A percentile compares a stretch with the other conserved stretches of the same genome.
These are phyloP conservation scores for Agriopis marginaria DNA, from an alignment of 2,888 invertebrate species.

Conservation along the genomic window DNA sequence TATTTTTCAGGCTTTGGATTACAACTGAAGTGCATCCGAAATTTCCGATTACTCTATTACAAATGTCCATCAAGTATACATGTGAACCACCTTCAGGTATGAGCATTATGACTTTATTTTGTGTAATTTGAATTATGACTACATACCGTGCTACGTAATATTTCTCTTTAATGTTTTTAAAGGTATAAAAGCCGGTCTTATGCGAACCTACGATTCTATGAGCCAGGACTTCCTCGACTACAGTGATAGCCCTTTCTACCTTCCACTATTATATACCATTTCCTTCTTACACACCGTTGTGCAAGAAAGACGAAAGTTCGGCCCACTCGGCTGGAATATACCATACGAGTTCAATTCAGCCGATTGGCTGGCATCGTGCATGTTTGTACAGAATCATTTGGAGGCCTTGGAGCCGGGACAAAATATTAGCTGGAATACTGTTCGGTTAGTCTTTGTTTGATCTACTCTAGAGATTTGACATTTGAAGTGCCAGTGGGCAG, in stretches of 20 bases:
- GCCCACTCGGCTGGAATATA: constrained; percentile 96
- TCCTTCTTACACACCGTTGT: constrained; percentile 96
- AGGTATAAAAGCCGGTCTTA: constrained; percentile 94
- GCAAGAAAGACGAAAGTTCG: constrained; percentile 94
- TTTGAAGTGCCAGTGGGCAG: too few relatives aligned
- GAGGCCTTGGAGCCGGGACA: constrained; percentile 92
- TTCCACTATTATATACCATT: constrained; percentile 93
- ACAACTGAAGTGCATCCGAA: constrained; percentile 93
- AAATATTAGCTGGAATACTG: constrained; percentile 91
- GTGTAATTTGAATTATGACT: too few relatives aligned
- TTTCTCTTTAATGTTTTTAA: constrained; percentile 9
- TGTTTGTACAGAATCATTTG: constrained; percentile 95
- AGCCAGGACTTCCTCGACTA: constrained; percentile 95
- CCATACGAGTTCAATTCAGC: constrained; percentile 96
- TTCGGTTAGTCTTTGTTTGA: constrained; percentile 79
- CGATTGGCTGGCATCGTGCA: constrained; percentile 94
- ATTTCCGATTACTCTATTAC: constrained; percentile 94
- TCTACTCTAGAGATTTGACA: background rate
- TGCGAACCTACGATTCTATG: constrained; percentile 93
- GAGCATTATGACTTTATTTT: background rate
- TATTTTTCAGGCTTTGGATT: constrained; percentile 90
- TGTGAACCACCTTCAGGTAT: constrained; percentile 95
- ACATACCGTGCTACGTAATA: too few relatives aligned
- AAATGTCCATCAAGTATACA: constrained; percentile 95
- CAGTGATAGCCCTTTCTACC: constrained; percentile 92